A percentile compares a stretch with the other conserved stretches of the same genome.
Conservation (phyloP, 2,797 vertebrate genomes). For the Cichlasoma orientale region DNA sequence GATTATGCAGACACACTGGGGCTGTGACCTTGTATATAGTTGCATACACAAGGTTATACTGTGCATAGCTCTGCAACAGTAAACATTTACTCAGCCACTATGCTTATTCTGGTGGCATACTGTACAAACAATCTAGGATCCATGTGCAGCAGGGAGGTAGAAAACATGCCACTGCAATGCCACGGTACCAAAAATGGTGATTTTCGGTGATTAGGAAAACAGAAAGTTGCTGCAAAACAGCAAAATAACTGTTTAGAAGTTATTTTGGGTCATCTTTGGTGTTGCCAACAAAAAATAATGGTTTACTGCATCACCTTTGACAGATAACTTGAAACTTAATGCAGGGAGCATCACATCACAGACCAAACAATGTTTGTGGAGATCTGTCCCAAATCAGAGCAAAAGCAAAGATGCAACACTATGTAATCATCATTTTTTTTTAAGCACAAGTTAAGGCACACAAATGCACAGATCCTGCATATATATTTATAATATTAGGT, state of each 20-base stretch:
- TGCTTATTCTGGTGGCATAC: neutral
- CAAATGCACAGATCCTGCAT: neutral
- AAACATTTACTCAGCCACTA: slow-evolving; percentile 13
- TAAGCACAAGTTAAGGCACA: neutral
- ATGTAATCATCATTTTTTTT: neutral
- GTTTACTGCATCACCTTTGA: neutral
- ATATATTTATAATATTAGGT: neutral
- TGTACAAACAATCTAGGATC: neutral
- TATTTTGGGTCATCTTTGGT: neutral
- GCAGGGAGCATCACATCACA: neutral
- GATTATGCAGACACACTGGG: neutral
- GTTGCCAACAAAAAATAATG: neutral
- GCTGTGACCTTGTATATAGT: neutral
- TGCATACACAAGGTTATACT: neutral
- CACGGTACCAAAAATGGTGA: neutral
- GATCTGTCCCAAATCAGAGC: neutral
- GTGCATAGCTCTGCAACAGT: neutral
- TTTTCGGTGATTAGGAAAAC: neutral
- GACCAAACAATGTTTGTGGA: neutral
- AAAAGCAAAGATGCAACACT: neutral
- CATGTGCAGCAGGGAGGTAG: neutral
- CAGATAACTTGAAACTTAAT: neutral
- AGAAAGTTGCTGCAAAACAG: neutral
- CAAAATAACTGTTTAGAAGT: neutral
- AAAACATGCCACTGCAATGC: neutral